These are phyloP conservation scores for Argyrosomus japonicus DNA, from an alignment of 2,113 vertebrate species.

Conservation along the genomic window DNA sequence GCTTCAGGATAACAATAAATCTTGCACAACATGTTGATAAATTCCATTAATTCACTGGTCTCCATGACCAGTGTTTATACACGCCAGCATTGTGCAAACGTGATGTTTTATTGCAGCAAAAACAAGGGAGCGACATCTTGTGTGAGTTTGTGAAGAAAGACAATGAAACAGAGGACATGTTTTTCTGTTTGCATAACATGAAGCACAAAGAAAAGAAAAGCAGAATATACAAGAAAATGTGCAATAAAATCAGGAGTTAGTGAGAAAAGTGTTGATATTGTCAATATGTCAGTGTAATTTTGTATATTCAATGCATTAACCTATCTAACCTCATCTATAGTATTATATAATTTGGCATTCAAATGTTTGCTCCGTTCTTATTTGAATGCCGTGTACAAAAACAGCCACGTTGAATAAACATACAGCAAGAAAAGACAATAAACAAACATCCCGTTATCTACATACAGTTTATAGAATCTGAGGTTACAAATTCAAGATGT, in stretches of 20 bases:
- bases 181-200: neutral
- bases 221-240: neutral
- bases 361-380: neutral
- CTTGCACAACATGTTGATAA: conserved; percentile 29
- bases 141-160: neutral
- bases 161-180: neutral
- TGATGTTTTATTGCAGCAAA: neutral
- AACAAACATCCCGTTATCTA: neutral
- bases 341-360: neutral
- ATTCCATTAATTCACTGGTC: conserved; percentile 49
- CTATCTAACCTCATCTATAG: neutral
- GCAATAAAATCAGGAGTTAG: neutral
- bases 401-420: neutral
- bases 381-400: too few relatives aligned
- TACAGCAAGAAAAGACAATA: neutral
- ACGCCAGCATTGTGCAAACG: conserved; percentile 23
- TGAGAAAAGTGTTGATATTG: neutral
- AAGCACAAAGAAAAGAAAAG: neutral
- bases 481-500: neutral
- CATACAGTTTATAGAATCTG: neutral
- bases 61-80: neutral
- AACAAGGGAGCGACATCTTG: too few relatives aligned
- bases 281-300: neutral
- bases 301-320: neutral
- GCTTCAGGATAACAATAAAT: conserved; percentile 23